Evolutionary conservation across 2,888 invertebrate species (phyloP), one percentile per base, ranked within the genome.

Genomic region (Drosophila neutralis): DNA sequence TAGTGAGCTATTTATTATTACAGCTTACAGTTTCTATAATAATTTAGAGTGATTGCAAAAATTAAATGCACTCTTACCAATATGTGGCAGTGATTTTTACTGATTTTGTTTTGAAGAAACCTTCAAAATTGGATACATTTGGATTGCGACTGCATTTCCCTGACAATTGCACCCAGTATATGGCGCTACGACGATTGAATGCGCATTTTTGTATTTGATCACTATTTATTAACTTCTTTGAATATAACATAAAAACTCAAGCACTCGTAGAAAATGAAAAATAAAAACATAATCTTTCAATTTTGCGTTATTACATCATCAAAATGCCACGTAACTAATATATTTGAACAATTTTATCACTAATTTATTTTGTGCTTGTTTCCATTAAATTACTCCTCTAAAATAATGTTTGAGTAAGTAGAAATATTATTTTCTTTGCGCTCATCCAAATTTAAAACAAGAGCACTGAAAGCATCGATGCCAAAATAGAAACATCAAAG

Each of bases 1-100:
- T 76, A 60, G 31, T 54, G 62, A 69, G 66, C 77, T 58, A 67
- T 56, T 75, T 24, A 60, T 61, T 29, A 68, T 69, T 69, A 33
- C 33, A 33, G 33, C 65, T 36, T 18, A 82, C 63, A 36, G 13
- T 36, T 18, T 58, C 24, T 62, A 48, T 62, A 78, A 76, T 78
- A 13, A 42, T 42, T 73, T 73, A 66, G 73, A 66, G 11, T 21
- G 13, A 21, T 13, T 6, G 13, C 13, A 13, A 21, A 3, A 21
- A 45, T 45, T 45, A 21, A 21, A 45, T 13, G 13, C 7, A 85
- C 89, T 90, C 80, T 85, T 83, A 87, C 88, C 90, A 83, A 83
- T 66, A 63, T 66, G 79, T 82, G 86, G 84, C 91, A 86, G 87
- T 84, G 82, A 42, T 48, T 36, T 54, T 52, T 51, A 45, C 27